Base-by-base conservation (phyloP, 2,888 invertebrate genomes). In the Meloe dianella region DNA sequence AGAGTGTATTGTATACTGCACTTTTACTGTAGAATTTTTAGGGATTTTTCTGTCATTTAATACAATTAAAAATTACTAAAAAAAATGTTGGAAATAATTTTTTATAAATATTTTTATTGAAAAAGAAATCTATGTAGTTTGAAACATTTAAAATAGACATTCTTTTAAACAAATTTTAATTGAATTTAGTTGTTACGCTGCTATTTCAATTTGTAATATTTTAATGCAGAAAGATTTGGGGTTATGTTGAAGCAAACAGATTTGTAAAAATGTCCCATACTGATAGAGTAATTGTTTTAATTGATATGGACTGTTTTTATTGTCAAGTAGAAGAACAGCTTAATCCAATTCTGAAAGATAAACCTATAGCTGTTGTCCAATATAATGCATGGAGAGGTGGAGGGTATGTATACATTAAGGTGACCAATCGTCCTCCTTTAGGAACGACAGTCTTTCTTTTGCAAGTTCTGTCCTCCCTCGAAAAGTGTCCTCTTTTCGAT, bases 251-350 rank as follows among this genome's bases (percentile, higher is more conserved):
- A 22, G 10, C 20, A 10, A 47, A 24, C 14, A 14, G 14, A 56
- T 47, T 8, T 9, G 8, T 14, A 60, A 64, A 20, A 51, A 71
- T 71, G 70, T 54, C 56, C n/a, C 63, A 72, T 29, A 85, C 85
- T 71, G 89, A 89, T 70, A 85, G 93, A 73, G 87, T 97, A 22
- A 87, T 99, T 22, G 90, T 94, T 54, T 86, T 99, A 60, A 92
- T 99, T 60, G 98, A 99, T 82, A 98, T 99, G 98, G 98, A 99
- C 83, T 98, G 98, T 85, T 99, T 99, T 85, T 99, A 97, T 84
- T 98, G 98, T 77, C 98, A 98, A 89, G 98, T 99, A 1, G 98
- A 99, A 85, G 94, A 95, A 79, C 91, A 95, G 81, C 84, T 94
- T n/a, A 87, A 94, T 79, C 96, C 97, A 0, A 85, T 88, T 67